Conservation (phyloP, 1,140 invertebrate genomes). For the Trachymyrmex cornetzi region DNA sequence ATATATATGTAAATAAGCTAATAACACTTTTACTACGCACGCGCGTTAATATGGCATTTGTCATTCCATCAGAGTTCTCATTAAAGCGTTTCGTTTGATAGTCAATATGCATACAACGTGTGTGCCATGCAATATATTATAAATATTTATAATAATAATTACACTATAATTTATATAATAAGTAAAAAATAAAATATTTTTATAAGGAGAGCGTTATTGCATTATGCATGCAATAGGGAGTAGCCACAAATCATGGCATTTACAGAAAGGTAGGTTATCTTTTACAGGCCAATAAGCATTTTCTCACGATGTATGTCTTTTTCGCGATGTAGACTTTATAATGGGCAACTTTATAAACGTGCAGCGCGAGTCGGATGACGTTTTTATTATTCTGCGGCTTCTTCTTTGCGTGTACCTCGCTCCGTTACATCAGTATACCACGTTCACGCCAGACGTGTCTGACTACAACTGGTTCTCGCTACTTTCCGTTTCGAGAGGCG, state of each 20-base stretch:
- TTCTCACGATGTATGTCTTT: constrained; percentile 38
- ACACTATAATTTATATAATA: neutral
- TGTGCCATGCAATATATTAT: neutral
- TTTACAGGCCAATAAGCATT: constrained; percentile 44
- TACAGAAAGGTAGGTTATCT: constrained; percentile 37
- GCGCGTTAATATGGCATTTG: constrained; percentile 3
- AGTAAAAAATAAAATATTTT: neutral
- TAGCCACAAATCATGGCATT: constrained; percentile 32
- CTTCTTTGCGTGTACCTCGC: constrained; percentile 30
- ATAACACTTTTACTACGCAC: constrained; percentile 66
- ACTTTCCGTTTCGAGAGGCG: constrained; percentile 26
- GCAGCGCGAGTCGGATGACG: neutral
- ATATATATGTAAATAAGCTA: constrained; percentile 67
- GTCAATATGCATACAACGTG: neutral
- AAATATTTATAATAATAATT: constrained; percentile 31
- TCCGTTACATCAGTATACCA: constrained; percentile 32
- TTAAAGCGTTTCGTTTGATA: constrained; percentile 19
- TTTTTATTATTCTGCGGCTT: constrained; percentile 44
- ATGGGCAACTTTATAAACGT: constrained; percentile 32
- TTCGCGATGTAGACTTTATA: constrained; percentile 26
- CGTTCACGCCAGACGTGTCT: constrained; percentile 60
- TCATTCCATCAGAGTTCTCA: constrained; percentile 25
- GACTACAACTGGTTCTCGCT: constrained; percentile 64
- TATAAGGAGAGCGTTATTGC: neutral
- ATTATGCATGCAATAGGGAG: neutral